These are phyloP conservation scores for Platysteira castanea DNA, from an alignment of 2,113 vertebrate genomes.

Conservation along the genomic window DNA sequence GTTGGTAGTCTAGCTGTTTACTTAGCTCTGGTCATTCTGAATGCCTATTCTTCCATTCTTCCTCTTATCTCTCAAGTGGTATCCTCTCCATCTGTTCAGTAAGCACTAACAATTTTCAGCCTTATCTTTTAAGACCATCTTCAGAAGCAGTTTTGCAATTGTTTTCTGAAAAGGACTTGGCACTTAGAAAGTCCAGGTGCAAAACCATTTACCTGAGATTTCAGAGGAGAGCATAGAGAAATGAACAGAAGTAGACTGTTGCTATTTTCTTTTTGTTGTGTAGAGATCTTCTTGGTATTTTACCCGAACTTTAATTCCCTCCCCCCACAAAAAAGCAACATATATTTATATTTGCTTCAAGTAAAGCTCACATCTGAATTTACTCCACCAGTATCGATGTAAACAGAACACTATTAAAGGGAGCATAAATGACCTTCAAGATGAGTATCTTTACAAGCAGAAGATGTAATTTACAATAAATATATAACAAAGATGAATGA, in stretches of 20 bases:
- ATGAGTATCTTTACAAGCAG: background rate
- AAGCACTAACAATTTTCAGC: constrained; percentile 13
- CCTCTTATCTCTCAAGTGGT: constrained; percentile 14
- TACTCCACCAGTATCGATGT: background rate
- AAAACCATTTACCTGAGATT: background rate
- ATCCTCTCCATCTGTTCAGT: constrained; percentile 35
- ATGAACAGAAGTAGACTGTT: background rate
- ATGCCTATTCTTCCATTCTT: constrained; percentile 35
- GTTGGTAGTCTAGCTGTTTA: background rate
- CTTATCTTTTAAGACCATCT: constrained; percentile 40
- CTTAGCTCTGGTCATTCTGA: constrained; percentile 5
- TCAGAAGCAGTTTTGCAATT: constrained; percentile 29
- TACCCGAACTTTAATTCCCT: background rate
- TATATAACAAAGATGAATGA: background rate
- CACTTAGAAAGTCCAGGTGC: background rate
- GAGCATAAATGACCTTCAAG: background rate
- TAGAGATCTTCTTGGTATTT: background rate
- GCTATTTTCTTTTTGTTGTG: background rate
- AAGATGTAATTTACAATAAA: background rate
- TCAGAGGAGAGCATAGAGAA: background rate
- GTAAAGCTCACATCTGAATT: background rate
- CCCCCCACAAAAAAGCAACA: background rate
- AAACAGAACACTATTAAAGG: background rate
- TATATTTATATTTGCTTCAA: background rate
- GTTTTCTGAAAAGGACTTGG: constrained; percentile 12